These are phyloP conservation scores for Pseudoatta argentina DNA, from an alignment of 1,140 invertebrate species.

Conservation along the genomic window DNA sequence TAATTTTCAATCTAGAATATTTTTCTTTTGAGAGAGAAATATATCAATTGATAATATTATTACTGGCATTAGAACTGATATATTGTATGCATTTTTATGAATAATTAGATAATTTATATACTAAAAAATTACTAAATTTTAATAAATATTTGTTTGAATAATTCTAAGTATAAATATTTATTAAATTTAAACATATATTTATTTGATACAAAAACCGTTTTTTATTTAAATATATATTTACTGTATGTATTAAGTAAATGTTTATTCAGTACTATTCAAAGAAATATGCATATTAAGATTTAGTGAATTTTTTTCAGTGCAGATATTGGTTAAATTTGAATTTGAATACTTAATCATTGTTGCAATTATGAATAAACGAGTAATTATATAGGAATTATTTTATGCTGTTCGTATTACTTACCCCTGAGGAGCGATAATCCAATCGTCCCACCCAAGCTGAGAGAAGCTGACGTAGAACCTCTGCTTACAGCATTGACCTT, in stretches of 20 bases:
- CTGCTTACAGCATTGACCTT: conserved; percentile 95
- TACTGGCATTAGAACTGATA: neutral
- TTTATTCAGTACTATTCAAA: too few species aligned
- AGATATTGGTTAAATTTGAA: too few species aligned
- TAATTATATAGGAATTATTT: neutral
- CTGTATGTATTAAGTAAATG: too few species aligned
- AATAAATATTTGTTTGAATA: too few species aligned
- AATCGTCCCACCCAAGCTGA: conserved; percentile 97
- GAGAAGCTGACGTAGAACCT: conserved; percentile 96
- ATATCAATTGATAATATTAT: neutral
- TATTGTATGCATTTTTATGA: neutral
- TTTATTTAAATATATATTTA: too few species aligned
- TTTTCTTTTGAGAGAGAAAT: neutral
- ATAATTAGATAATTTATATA: neutral
- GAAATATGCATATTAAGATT: too few species aligned
- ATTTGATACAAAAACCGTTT: too few species aligned
- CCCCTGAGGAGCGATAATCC: conserved; percentile 96
- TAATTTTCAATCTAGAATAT: neutral
- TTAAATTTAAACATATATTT: too few species aligned
- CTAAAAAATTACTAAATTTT: too few species aligned
- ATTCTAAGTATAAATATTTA: too few species aligned
- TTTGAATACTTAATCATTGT: too few species aligned
- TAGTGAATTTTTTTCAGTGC: too few species aligned
- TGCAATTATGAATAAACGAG: neutral
- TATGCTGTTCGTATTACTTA: conserved; percentile 66